Conservation (phyloP, 2,888 invertebrate species). For the Suillia variegata region DNA sequence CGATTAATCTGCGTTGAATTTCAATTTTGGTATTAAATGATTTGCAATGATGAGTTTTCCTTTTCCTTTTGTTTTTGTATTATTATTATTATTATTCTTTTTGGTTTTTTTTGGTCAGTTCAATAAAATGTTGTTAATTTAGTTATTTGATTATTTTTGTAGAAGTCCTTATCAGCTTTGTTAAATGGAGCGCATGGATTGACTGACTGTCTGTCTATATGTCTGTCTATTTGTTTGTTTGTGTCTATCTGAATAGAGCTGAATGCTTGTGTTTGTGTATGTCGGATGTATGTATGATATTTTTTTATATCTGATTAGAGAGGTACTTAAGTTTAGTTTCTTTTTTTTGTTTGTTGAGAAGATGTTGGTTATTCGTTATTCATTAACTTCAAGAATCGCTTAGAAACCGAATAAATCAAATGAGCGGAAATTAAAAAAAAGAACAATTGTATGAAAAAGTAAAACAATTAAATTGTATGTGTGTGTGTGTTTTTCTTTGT, state of each 20-base stretch:
- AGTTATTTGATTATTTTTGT: neutral
- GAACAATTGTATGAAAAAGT: no score
- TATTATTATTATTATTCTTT: neutral
- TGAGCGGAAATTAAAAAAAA: no score
- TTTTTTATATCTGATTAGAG: slow-evolving; percentile 2
- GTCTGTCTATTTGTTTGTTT: neutral
- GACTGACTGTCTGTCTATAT: no score
- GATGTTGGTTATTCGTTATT: no score
- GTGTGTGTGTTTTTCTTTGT: neutral
- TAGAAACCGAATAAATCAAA: no score
- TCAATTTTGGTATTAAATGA: neutral
- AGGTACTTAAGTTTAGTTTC: slow-evolving; percentile 10
- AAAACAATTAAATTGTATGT: slow-evolving; percentile 6
- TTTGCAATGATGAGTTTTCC: neutral
- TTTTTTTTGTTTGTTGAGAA: slow-evolving; percentile 11
- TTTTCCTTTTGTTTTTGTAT: neutral
- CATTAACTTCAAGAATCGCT: no score
- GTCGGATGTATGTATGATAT: neutral
- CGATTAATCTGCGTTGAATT: no score
- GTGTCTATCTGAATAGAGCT: no score
- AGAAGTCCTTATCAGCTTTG: slow-evolving; percentile 9
- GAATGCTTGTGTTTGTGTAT: no score
- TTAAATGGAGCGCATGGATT: no score
- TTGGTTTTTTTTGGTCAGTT: neutral
- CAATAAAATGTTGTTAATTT: slow-evolving; percentile 1